Evolutionary conservation across 1,140 invertebrate species (phyloP), one percentile per base, ranked within the genome.

Genomic region (Drosophila nigromelanica): DNA sequence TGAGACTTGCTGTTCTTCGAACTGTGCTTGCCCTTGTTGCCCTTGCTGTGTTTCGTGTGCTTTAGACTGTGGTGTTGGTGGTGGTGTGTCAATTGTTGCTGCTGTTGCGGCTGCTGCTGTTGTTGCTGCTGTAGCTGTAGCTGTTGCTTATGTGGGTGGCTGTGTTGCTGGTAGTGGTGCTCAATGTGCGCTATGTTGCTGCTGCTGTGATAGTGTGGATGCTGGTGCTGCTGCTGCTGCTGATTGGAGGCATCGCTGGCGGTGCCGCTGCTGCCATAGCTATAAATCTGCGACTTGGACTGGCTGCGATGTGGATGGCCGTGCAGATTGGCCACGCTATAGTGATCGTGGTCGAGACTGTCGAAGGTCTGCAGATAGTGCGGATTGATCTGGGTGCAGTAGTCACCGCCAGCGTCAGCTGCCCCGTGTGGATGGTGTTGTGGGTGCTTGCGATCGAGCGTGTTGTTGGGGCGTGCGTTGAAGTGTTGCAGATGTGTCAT

Each of bases 351-450:
- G 51, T 91, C 90, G n/a, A 91, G 59, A 35, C 87, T 91, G 40
- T 91, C 90, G 21, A 91, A 91, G 0, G 90, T 87, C 60, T 91
- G 90, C 56, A 91, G 67, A 78, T 91, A 91, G 40, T 91, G 90
- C 10, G 90, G 80, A 74, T 87, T 91, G 37, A 91, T 80, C 73
- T 91, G 89, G 18, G 90, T 91, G 66, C 83, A 91, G 42, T 91
- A 76, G 33, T 81, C 78, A 24, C 69, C 74, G 24, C 71, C 70
- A 18, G 52, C 63, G 33, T 56, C 71, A 0, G 30, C 11, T 1
- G 30, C 24, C 12, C 15, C 5, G n/a, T 58, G 30, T 5, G 30
- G 11, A 7, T 33, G 56, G 14, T 67, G 67, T 12, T 42, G 54
- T 24, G 39, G 21, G 14, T 80, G 74, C 37, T 89, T 89, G 42